These are phyloP conservation scores for Corythoichthys haematopterus DNA, from an alignment of 2,113 vertebrate genomes.

Conservation along the genomic window DNA sequence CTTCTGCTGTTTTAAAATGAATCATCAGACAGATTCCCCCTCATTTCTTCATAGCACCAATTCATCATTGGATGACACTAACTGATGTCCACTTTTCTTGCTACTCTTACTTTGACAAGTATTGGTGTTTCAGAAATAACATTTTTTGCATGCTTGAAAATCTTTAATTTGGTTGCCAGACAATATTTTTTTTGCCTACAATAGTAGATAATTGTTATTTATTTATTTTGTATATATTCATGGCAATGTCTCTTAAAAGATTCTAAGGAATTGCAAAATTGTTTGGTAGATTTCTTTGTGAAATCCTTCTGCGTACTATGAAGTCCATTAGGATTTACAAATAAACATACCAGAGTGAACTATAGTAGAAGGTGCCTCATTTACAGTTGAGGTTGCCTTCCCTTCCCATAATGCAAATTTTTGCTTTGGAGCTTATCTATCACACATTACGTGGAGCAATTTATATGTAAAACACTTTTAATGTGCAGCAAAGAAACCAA, in stretches of 20 bases:
- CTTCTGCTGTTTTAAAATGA: constrained; percentile 1
- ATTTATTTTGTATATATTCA: not conserved
- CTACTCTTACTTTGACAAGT: not conserved
- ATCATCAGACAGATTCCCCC: not conserved
- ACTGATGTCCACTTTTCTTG: not conserved
- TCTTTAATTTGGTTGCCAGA: not conserved
- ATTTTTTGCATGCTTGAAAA: not conserved
- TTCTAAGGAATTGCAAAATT: not conserved
- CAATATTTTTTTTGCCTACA: not conserved
- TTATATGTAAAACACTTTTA: constrained; percentile 62
- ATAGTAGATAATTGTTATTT: not conserved
- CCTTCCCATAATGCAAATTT: constrained; percentile 24
- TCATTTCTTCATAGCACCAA: not conserved
- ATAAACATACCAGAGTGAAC: constrained; percentile 32
- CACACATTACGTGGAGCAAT: constrained; percentile 39
- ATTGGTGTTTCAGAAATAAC: not conserved
- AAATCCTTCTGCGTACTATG: not conserved
- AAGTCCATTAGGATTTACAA: constrained; percentile 13
- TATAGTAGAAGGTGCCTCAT: constrained; percentile 27
- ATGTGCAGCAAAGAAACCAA: constrained; percentile 29
- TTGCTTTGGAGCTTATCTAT: constrained; percentile 47
- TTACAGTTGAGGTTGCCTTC: constrained; percentile 17
- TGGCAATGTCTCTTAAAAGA: not conserved
- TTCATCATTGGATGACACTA: not conserved
- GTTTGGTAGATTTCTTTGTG: not conserved